Percentiles rank a stretch among this genome's conserved stretches.
Evolutionary conservation across 2,888 invertebrate genomes (phyloP).

Genomic region (Drosophila aldrichi): DNA sequence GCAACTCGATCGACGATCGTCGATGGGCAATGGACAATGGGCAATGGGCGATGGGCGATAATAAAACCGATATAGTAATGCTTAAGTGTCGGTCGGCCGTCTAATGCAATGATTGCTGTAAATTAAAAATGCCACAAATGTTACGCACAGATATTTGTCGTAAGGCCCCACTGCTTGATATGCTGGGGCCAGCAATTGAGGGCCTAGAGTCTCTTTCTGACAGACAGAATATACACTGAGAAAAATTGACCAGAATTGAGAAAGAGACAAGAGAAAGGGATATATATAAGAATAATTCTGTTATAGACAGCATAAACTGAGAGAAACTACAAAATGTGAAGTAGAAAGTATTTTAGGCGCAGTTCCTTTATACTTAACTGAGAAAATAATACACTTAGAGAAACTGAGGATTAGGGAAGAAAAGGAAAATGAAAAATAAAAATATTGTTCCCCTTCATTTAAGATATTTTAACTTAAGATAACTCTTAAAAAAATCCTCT

Average conservation of each 20-base stretch:
- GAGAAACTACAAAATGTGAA: no score
- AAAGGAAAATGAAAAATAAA: no score
- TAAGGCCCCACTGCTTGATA: conserved; percentile 58
- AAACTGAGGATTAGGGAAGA: no score
- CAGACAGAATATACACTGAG: conserved; percentile 14
- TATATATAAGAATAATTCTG: no score
- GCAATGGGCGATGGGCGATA: conserved; percentile 50
- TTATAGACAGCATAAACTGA: not conserved
- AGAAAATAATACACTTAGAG: no score
- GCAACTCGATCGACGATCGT: conserved; percentile 47
- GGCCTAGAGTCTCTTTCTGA: conserved; percentile 43
- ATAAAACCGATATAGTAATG: conserved; percentile 77
- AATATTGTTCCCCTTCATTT: no score
- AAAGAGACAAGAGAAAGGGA: not conserved
- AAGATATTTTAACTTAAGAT: no score
- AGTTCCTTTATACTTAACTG: no score
- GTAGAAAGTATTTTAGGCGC: no score
- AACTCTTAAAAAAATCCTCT: not conserved
- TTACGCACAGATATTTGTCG: conserved; percentile 76
- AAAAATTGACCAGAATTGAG: not conserved
- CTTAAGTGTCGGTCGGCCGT: conserved; percentile 66
- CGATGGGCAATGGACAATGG: conserved; percentile 32
- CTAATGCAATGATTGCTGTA: conserved; percentile 75
- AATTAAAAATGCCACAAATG: conserved; percentile 80
- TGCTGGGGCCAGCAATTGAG: conserved; percentile 58